Conservation (phyloP, 35 echinoderm and acorn worm species). For the Heliocidaris tuberculata region DNA sequence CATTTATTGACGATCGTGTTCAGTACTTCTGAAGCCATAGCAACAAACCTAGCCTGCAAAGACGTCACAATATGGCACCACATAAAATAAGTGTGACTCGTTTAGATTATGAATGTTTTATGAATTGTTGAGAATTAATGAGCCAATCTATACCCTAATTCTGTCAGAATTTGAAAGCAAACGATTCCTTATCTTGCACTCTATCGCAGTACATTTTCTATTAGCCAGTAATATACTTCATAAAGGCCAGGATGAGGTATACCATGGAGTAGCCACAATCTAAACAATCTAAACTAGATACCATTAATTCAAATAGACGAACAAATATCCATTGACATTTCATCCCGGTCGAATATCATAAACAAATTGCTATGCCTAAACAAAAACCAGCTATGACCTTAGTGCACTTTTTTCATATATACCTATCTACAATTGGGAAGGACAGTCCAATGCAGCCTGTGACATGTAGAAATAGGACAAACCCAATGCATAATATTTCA, state of each 20-base stretch:
- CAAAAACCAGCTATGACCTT: not conserved
- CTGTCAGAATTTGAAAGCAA: not conserved
- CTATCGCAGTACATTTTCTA: not conserved
- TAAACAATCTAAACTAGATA: not conserved
- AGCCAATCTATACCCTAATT: not conserved
- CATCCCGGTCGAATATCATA: not conserved
- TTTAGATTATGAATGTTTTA: conserved; percentile 1
- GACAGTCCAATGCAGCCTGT: not conserved
- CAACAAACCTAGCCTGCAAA: not conserved
- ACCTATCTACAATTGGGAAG: not conserved
- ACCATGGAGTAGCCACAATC: not conserved
- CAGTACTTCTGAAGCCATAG: no score
- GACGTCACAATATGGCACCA: not conserved
- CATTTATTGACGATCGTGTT: not conserved
- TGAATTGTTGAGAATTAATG: not conserved
- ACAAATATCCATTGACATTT: conserved; percentile 11
- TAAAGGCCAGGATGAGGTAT: not conserved
- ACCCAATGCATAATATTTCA: not conserved
- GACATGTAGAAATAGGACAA: not conserved
- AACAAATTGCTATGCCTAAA: not conserved
- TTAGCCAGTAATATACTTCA: not conserved
- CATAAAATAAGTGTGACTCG: not conserved
- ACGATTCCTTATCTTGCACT: not conserved
- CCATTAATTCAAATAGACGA: not conserved
- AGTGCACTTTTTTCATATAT: not conserved